Percentiles rank a stretch among this genome's conserved stretches.
phyloP scores from a whole-genome alignment of 2,113 vertebrate species.

The Chauna torquata region DNA sequence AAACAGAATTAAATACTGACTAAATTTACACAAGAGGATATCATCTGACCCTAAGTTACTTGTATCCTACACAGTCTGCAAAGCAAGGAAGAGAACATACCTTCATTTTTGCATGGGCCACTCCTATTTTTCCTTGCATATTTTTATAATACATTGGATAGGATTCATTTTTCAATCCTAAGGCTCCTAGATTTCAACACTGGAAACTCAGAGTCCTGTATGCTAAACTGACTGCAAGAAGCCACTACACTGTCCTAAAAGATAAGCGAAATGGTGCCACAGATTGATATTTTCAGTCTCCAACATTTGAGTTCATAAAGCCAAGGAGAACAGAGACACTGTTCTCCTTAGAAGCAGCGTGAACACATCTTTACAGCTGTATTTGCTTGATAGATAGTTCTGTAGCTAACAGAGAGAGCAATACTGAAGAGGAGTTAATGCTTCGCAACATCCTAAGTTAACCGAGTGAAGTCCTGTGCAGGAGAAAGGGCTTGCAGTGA shows the following conservation, averaged over 20 bases:
- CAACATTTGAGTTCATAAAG: not conserved
- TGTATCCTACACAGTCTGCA: not conserved
- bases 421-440: accelerated
- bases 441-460: not conserved
- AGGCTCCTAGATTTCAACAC: not conserved
- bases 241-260: not conserved
- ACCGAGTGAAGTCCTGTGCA: not conserved
- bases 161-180: not conserved
- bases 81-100: not conserved
- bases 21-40: not conserved
- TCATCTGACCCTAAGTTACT: not conserved
- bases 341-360: not conserved
- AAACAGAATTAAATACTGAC: not conserved
- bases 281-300: not conserved
- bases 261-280: not conserved
- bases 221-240: not conserved
- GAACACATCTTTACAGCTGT: not conserved
- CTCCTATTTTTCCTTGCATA: not conserved
- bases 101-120: not conserved
- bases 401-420: not conserved
- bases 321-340: not conserved
- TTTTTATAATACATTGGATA: not conserved
- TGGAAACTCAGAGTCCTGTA: accelerated
- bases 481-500: not conserved
- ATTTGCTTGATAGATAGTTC: not conserved